Evolutionary conservation across 2,888 invertebrate genomes (phyloP).

Genomic region (Cheilosia impressa): DNA sequence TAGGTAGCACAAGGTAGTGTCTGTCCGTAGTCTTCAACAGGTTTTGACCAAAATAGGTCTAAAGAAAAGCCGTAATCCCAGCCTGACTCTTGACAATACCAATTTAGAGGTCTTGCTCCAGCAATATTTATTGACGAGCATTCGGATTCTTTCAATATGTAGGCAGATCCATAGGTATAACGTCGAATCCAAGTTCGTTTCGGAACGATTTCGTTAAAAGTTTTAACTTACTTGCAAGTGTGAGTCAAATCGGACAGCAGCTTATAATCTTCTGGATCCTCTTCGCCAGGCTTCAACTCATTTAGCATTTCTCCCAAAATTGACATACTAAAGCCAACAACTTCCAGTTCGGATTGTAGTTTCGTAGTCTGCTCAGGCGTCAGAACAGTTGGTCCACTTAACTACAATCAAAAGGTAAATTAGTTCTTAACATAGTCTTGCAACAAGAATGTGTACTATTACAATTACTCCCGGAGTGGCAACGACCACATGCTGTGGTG

Average conservation of each 20-base stretch:
- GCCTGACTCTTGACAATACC: too few species aligned
- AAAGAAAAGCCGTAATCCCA: too few species aligned
- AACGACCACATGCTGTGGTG: conserved; percentile 79
- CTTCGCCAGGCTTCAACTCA: conserved; percentile 93
- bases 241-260: conserved; percentile 86
- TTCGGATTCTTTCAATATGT: too few species aligned
- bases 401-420: conserved; percentile 56
- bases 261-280: conserved; percentile 93
- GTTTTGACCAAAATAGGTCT: too few species aligned
- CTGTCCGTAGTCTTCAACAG: too few species aligned
- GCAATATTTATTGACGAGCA: too few species aligned
- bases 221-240: conserved; percentile 86
- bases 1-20: too few species aligned
- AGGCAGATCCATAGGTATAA: too few species aligned
- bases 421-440: conserved; percentile 3
- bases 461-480: conserved; percentile 67
- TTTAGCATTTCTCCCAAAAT: conserved; percentile 98
- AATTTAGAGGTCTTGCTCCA: too few species aligned
- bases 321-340: conserved; percentile 96
- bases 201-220: too few species aligned
- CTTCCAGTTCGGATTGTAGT: conserved; percentile 94
- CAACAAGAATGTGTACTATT: conserved; percentile 3
- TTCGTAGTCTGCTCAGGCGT: conserved; percentile 94
- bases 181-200: too few species aligned
- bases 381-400: conserved; percentile 83